phyloP scores from a whole-genome alignment of 1,140 invertebrate genomes.

The Pseudomyrmex concolor region DNA sequence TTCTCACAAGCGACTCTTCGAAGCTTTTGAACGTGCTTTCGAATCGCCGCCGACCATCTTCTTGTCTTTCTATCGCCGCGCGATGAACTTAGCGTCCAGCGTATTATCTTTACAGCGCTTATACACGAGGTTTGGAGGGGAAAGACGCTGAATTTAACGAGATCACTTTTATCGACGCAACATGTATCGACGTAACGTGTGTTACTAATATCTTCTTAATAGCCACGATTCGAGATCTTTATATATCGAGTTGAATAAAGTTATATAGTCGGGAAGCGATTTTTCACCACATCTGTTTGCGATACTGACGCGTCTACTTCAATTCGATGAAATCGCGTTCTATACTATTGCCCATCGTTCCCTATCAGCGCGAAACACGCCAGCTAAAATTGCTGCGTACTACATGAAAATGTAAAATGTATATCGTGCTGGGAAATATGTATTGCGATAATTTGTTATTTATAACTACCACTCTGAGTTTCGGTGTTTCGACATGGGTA shows the following conservation, averaged over 20 bases:
- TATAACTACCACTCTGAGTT: background rate
- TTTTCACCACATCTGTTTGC: too few relatives aligned
- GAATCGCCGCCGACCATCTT: constrained; percentile 23
- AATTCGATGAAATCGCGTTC: constrained; percentile 14
- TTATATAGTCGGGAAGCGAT: background rate
- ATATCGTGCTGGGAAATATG: background rate
- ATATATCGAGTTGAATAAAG: background rate
- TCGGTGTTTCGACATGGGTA: constrained; percentile 3
- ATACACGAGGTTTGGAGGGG: too few relatives aligned
- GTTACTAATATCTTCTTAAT: background rate
- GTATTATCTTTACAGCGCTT: background rate
- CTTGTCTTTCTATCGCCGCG: constrained; percentile 8
- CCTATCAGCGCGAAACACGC: constrained; percentile 12
- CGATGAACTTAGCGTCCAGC: background rate
- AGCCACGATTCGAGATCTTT: constrained; percentile 7
- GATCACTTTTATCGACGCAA: constrained; percentile 15
- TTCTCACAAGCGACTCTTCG: constrained; percentile 22
- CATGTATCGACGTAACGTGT: background rate
- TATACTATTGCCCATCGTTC: background rate
- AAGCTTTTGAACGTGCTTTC: constrained; percentile 36
- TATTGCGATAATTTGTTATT: constrained; percentile 39
- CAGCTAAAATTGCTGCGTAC: constrained; percentile 17
- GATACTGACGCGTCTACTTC: background rate
- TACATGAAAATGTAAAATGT: constrained; percentile 15
- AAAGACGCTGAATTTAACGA: constrained; percentile 22